phyloP scores from a whole-genome alignment of 1,140 invertebrate genomes.

The Drosophila triauraria region DNA sequence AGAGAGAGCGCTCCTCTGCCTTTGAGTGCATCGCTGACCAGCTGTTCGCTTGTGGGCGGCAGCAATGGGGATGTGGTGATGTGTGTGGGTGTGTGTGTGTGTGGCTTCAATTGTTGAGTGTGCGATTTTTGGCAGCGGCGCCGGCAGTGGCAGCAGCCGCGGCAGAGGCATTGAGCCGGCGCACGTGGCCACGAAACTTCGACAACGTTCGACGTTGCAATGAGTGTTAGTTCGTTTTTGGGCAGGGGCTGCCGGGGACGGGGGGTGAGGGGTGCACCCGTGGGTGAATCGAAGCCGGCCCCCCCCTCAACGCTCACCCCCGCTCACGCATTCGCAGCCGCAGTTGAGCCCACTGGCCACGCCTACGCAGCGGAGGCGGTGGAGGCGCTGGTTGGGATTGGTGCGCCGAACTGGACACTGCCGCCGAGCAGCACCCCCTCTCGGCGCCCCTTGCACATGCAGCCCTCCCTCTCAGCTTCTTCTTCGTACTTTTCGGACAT shows the following conservation, averaged over 20 bases:
- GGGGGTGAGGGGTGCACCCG: neutral
- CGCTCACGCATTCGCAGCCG: constrained; percentile 54
- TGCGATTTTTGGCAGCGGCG: constrained; percentile 38
- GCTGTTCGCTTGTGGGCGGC: constrained; percentile 25
- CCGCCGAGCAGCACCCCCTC: constrained; percentile 10
- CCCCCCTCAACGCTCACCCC: neutral
- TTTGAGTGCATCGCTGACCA: constrained; percentile 43
- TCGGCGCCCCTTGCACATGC: constrained; percentile 3
- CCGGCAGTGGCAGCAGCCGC: neutral
- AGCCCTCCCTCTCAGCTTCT: neutral
- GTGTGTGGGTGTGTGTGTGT: neutral
- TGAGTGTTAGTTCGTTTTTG: constrained; percentile 21
- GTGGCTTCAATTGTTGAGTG: constrained; percentile 36
- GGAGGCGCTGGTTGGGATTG: constrained; percentile 81
- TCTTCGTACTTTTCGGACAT: constrained; percentile 51
- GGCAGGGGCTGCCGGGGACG: no score
- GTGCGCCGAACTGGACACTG: constrained; percentile 72
- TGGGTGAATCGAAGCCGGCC: constrained; percentile 5
- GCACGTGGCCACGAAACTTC: constrained; percentile 67
- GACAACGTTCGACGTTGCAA: constrained; percentile 60
- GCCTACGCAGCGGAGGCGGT: constrained; percentile 63
- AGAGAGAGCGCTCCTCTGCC: neutral
- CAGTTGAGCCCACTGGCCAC: constrained; percentile 69
- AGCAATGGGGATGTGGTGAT: neutral
- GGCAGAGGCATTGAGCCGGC: constrained; percentile 43